Conservation (phyloP, 2,113 vertebrate genomes). For the Tupaia chinensis region DNA sequence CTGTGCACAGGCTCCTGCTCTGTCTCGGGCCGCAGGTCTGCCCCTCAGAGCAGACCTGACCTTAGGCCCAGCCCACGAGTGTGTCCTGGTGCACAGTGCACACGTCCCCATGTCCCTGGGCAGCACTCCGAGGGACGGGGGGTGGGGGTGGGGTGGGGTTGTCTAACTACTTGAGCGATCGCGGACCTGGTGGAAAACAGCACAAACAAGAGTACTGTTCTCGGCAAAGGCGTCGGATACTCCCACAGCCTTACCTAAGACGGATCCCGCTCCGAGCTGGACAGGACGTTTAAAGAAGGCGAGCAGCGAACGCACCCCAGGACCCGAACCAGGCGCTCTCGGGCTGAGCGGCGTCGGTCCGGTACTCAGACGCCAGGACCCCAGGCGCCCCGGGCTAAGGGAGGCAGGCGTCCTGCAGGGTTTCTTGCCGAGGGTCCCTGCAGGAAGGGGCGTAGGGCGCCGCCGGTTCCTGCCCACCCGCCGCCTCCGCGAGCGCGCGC, state of each 20-base stretch:
- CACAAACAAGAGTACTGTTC: neutral
- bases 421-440: neutral
- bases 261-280: neutral
- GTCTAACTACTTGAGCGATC: no score
- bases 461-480: neutral
- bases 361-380: no score
- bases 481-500: neutral
- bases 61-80: neutral
- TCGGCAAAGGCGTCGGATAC: no score
- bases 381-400: rapidly evolving
- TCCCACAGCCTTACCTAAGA: neutral
- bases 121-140: no score
- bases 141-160: no score
- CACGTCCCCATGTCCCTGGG: neutral
- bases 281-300: neutral
- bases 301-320: neutral
- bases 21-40: neutral
- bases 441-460: rapidly evolving
- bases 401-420: rapidly evolving
- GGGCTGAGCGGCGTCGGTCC: neutral
- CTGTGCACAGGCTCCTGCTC: neutral
- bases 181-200: neutral
- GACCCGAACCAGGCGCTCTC: neutral
- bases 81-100: neutral
- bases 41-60: neutral